Base-by-base conservation (phyloP, 2,113 vertebrate genomes). In the Prochilodus magdalenae region DNA sequence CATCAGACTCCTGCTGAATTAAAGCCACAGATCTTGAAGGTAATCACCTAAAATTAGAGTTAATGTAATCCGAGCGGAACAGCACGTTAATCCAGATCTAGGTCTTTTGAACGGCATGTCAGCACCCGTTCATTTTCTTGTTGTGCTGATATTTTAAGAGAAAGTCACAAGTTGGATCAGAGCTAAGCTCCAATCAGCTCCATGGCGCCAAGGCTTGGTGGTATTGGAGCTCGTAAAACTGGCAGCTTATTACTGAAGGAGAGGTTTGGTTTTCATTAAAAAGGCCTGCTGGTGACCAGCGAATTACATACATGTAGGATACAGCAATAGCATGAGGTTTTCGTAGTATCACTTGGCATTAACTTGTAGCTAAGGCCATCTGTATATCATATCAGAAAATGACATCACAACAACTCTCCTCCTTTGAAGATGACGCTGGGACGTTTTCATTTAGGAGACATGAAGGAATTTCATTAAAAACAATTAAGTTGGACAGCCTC, bases 201-300 rank as follows among this genome's bases (percentile, higher is more conserved):
- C 16, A 84, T 90, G 89, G 87, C 89, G 86, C 90, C 89, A 87
- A 75, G 85, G 71, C 59, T 84, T 88, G 85, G 88, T 69, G 44
- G 85, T 79, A 81, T 73, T 65, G 67, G 83, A 84, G 82, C 90
- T 89, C 84, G 84, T 74, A 88, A 87, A 85, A 75, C 88, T 89
- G 88, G 86, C 87, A 86, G 75, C 87, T 85, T 88, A 88, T 76
- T 82, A 82, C 74, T 59, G 84, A 75, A 67, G 55, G 11, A 73
- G 67, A 62, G 66, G 77, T 90, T 91, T 90, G 89, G 81, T 89
- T 91, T 70, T 87, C 89, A 93, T 92, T 89, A 89, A 63, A 15
- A 26, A n/a, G n/a, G 30, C 49, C 40, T 69, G 24, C 49, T 66
- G 59, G 49, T 57, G 49, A 36, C 16, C 5, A 20, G 33, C 14